Base-by-base conservation (phyloP, 2,113 vertebrate species). In the Amphilophus citrinellus region DNA sequence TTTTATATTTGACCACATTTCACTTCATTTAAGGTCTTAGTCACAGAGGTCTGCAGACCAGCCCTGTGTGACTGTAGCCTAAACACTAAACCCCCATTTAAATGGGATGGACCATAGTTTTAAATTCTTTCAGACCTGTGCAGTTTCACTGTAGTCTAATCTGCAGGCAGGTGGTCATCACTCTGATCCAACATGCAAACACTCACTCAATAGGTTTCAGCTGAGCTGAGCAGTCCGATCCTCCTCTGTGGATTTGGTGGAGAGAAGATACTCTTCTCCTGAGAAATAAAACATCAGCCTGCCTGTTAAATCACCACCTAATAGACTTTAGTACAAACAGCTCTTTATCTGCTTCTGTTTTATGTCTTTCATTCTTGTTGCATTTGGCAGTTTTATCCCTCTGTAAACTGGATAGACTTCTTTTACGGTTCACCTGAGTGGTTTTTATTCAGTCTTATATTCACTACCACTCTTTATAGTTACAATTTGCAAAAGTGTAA, bases 351-450 rank as follows among this genome's bases (percentile, higher is more conserved):
- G 17, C 61, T 63, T 56, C 13, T 66, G 22, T 63, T 79, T 68
- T 65, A 86, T 47, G 59, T 77, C 73, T 75, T 79, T 79, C 14
- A 32, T 42, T 68, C 76, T 22, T 47, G 61, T 79, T 61, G 61
- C 20, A 20, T 80, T 57, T 39, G 62, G 68, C 83, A 39, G 24
- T 77, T 85, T 91, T 88, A 90, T 88, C 77, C 44, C 37, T 66
- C 60, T 20, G 61, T 86, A 88, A 88, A 89, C 73, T 77, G 65
- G 42, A 62, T 88, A 86, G 77, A 66, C 66, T 39, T 65, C n/a
- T 84, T 37, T 84, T 27, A 61, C 61, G 61, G 39, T 65, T 79
- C 65, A 13, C 77, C 63, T 50, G 58, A 65, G 59, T 59, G 82
- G 2, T 32, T 88, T 88, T 85, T 71, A 90, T 87, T 66, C 32